Evolutionary conservation across 2,113 vertebrate species (phyloP).

Genomic region (Glaucomys volans): DNA sequence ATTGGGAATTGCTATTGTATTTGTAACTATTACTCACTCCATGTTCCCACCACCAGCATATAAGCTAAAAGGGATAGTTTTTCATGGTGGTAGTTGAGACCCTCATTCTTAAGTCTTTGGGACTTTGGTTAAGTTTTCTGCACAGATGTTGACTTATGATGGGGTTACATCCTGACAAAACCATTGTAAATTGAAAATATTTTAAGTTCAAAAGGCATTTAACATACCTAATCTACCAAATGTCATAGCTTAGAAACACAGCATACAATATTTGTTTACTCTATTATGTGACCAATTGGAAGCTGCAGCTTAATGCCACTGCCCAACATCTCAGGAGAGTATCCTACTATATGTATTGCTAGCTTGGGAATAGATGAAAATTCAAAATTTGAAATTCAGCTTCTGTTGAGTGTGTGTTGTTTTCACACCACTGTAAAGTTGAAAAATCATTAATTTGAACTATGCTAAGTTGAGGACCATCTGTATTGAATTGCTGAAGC

Average conservation of each 20-base stretch:
- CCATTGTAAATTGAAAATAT: neutral
- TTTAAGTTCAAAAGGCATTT: neutral
- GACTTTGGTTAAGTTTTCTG: neutral
- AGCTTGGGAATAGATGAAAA: neutral
- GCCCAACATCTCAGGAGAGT: neutral
- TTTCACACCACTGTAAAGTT: neutral
- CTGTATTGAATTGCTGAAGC: neutral
- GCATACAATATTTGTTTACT: neutral
- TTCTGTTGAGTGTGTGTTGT: neutral
- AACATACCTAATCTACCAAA: neutral
- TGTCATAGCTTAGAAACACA: neutral
- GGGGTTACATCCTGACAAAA: neutral
- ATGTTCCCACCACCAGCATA: neutral
- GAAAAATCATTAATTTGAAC: neutral
- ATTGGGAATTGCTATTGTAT: neutral
- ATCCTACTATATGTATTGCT: neutral
- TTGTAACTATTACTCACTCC: neutral
- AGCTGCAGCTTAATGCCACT: neutral
- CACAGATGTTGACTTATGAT: neutral
- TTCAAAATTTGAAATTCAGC: neutral
- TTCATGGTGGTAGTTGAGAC: neutral
- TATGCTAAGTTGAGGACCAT: neutral
- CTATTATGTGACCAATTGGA: neutral
- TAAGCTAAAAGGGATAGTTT: neutral
- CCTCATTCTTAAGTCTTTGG: conserved; percentile 13